A percentile compares a stretch with the other conserved stretches of the same genome.
These are phyloP conservation scores for Drosophila bunnanda DNA, from an alignment of 2,888 invertebrate species.

Conservation along the genomic window DNA sequence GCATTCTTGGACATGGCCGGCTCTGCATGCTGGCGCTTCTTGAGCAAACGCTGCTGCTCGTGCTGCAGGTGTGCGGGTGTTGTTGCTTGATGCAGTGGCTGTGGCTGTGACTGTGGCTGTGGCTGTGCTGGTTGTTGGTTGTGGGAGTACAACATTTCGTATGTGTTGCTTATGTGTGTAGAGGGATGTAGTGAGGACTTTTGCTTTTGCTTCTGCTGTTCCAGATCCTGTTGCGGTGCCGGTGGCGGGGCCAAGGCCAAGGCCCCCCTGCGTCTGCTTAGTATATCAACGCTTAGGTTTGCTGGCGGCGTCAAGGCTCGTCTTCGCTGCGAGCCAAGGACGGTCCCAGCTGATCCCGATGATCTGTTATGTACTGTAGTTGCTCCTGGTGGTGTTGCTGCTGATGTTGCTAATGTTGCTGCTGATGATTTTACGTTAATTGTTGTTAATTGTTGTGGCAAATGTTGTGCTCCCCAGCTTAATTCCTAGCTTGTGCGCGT, in stretches of 20 bases:
- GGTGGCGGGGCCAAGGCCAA: slow-evolving; percentile 50
- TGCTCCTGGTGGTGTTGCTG: slow-evolving; percentile 38
- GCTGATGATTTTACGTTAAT: slow-evolving; percentile 22
- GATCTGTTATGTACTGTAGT: slow-evolving; percentile 21
- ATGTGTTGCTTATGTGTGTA: slow-evolving; percentile 60
- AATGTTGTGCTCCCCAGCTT: slow-evolving; percentile 85
- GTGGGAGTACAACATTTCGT: slow-evolving; percentile 85
- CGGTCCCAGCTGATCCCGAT: slow-evolving; percentile 52
- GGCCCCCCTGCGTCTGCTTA: slow-evolving; percentile 40
- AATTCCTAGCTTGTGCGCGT: slow-evolving; percentile 85
- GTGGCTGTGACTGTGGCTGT: slow-evolving; percentile 46
- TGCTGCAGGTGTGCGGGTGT: slow-evolving; percentile 45
- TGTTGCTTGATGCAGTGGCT: slow-evolving; percentile 32
- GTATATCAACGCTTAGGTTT: slow-evolving; percentile 29
- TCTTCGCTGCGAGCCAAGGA: slow-evolving; percentile 14
- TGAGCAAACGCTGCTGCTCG: slow-evolving; percentile 37
- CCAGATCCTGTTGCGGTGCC: slow-evolving; percentile 42
- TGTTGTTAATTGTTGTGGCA: slow-evolving; percentile 72
- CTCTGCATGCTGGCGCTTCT: slow-evolving; percentile 58
- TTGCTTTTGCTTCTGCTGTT: slow-evolving; percentile 47
- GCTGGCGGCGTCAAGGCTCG: slow-evolving; percentile 42
- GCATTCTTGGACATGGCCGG: slow-evolving; percentile 9
- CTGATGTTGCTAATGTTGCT: slow-evolving; percentile 28
- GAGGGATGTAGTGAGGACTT: slow-evolving; percentile 52
- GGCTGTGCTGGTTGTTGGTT: slow-evolving; percentile 63